Conservation (phyloP, 35 echinoderm and acorn worm species). For the Amphiura filiformis region DNA sequence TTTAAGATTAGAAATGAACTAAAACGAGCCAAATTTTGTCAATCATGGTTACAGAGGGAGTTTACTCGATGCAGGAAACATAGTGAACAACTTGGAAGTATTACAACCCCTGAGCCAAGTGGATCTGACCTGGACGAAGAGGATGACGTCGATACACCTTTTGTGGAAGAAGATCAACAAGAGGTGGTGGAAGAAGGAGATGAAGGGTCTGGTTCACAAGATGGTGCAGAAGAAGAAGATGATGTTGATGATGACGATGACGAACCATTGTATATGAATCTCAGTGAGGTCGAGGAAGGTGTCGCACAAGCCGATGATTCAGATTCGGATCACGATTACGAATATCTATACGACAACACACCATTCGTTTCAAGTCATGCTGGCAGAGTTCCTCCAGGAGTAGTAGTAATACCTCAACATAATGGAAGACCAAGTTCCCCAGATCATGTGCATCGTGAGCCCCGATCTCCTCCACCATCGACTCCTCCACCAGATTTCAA, state of each 20-base stretch:
- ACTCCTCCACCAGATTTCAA: background rate
- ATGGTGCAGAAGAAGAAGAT: background rate
- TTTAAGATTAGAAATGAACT: constrained; percentile 61
- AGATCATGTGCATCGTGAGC: background rate
- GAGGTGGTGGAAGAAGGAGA: background rate
- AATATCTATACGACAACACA: constrained; percentile 2
- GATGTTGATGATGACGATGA: background rate
- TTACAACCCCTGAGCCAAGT: constrained; percentile 4
- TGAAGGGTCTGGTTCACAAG: constrained; percentile 12
- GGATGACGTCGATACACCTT: background rate
- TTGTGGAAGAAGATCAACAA: background rate
- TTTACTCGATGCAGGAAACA: constrained; percentile 40
- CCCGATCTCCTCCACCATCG: background rate
- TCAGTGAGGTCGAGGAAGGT: background rate
- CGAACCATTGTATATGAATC: background rate
- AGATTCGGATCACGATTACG: constrained; percentile 4
- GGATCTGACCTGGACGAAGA: constrained; percentile 4
- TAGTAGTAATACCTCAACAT: background rate
- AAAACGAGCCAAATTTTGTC: constrained; percentile 67
- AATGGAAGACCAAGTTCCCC: constrained; percentile 9
- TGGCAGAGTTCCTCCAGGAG: background rate
- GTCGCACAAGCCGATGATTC: background rate
- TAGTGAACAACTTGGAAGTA: constrained; percentile 64
- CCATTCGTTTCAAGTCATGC: background rate
- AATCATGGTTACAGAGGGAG: constrained; percentile 70